Evolutionary conservation across 2,797 vertebrate genomes (phyloP).

Genomic region (Benthosema pterotum): DNA sequence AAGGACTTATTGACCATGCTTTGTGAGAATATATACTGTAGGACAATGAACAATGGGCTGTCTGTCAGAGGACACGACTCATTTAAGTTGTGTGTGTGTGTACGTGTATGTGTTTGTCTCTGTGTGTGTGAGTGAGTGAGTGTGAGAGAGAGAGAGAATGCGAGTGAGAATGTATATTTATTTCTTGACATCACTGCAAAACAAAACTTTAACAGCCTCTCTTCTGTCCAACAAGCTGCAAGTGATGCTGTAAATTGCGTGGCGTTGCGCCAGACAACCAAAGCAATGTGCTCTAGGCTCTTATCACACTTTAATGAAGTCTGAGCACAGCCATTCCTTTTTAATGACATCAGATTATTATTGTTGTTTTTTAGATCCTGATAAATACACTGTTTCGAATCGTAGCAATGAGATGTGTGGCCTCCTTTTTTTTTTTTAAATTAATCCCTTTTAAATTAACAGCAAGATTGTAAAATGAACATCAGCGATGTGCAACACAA

Average conservation of each 20-base stretch:
- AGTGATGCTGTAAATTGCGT: constrained; percentile 42
- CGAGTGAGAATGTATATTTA: too few species aligned
- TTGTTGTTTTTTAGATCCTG: too few species aligned
- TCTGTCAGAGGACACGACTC: not conserved
- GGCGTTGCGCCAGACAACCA: constrained; percentile 34
- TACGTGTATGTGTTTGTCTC: too few species aligned
- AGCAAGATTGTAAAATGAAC: constrained; percentile 10
- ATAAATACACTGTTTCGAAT: too few species aligned
- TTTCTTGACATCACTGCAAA: constrained; percentile 15
- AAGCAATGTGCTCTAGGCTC: constrained; percentile 36
- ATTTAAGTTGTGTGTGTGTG: too few species aligned
- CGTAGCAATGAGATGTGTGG: too few species aligned
- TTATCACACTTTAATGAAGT: constrained; percentile 52
- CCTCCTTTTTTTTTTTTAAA: not conserved
- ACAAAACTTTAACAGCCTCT: constrained; percentile 32
- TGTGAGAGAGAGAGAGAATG: too few species aligned
- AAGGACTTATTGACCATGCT: constrained; percentile 20
- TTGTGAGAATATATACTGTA: constrained; percentile 15
- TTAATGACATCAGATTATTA: too few species aligned
- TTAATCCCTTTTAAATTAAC: constrained; percentile 4
- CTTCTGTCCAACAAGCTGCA: constrained; percentile 20
- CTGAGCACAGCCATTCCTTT: constrained; percentile 27
- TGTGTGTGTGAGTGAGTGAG: too few species aligned
- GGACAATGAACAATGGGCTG: constrained; percentile 1
- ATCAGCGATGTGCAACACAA: not conserved